These are phyloP conservation scores for Xanthorhoe spadicearia DNA, from an alignment of 2,888 invertebrate genomes.

Conservation along the genomic window DNA sequence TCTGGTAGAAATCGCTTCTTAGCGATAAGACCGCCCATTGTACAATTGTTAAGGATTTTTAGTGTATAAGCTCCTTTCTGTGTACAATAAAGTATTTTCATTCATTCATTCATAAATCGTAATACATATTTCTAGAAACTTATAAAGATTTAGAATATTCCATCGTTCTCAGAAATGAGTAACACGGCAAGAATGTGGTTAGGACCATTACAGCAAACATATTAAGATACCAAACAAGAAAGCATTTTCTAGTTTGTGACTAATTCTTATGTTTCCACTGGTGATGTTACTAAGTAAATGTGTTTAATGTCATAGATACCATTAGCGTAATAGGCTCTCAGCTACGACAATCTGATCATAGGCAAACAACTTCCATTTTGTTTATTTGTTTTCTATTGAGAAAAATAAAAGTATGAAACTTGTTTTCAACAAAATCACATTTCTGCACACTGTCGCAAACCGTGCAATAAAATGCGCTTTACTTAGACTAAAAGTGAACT, in stretches of 20 bases:
- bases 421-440: not conserved
- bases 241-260: slow-evolving; percentile 4
- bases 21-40: too few relatives aligned
- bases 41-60: too few relatives aligned
- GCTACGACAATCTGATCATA: not conserved
- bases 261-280: not conserved
- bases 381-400: not conserved
- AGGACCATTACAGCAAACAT: slow-evolving; percentile 22
- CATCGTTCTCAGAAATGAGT: slow-evolving; percentile 20
- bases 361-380: not conserved
- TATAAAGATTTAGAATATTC: not conserved
- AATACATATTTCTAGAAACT: not conserved
- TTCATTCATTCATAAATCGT: too few relatives aligned
- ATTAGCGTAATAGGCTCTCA: not conserved
- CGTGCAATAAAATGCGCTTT: slow-evolving; percentile 7
- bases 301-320: not conserved
- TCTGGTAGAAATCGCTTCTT: too few relatives aligned
- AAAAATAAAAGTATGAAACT: not conserved
- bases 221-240: slow-evolving; percentile 27
- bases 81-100: too few relatives aligned
- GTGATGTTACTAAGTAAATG: not conserved
- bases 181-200: slow-evolving; percentile 26
- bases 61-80: too few relatives aligned
- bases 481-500: slow-evolving; percentile 21
- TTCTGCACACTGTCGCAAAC: not conserved